These are phyloP conservation scores for Allolobophora icterica DNA, from an alignment of 2,888 invertebrate species.

Conservation along the genomic window DNA sequence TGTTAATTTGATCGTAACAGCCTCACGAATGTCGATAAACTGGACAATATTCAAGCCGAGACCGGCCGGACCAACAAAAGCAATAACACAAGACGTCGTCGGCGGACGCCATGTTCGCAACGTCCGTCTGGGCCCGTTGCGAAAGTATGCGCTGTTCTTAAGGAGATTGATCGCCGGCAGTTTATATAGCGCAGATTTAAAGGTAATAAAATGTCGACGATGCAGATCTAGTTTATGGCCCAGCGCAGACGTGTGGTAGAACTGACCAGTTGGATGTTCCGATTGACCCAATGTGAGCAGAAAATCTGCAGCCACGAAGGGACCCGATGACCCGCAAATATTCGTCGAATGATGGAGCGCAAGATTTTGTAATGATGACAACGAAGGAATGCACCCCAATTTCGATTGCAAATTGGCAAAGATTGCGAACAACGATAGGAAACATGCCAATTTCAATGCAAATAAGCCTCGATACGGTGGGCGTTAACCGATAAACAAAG, in stretches of 20 bases:
- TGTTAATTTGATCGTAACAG: conserved; percentile 17
- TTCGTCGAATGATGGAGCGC: background rate
- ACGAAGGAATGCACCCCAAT: too few species aligned
- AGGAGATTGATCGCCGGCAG: background rate
- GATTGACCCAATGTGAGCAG: background rate
- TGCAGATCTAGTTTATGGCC: conserved; percentile 8
- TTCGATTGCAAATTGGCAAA: conserved; percentile 12
- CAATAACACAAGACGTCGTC: background rate
- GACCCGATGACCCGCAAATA: background rate
- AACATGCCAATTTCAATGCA: conserved; percentile 3
- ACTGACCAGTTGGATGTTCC: conserved; percentile 2
- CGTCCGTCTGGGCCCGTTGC: background rate
- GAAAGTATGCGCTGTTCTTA: conserved; percentile 17
- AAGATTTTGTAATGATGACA: background rate
- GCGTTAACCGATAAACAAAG: background rate
- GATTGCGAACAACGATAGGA: background rate
- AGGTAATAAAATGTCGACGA: background rate
- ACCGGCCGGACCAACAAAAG: background rate
- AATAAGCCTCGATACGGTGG: background rate
- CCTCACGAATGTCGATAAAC: conserved; percentile 6
- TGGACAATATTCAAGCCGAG: background rate
- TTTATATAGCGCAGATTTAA: conserved; percentile 17
- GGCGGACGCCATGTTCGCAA: background rate
- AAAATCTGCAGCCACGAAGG: background rate
- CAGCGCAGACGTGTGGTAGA: background rate